Evolutionary conservation across 2,888 invertebrate species (phyloP).

Genomic region (Athalia rosae): DNA sequence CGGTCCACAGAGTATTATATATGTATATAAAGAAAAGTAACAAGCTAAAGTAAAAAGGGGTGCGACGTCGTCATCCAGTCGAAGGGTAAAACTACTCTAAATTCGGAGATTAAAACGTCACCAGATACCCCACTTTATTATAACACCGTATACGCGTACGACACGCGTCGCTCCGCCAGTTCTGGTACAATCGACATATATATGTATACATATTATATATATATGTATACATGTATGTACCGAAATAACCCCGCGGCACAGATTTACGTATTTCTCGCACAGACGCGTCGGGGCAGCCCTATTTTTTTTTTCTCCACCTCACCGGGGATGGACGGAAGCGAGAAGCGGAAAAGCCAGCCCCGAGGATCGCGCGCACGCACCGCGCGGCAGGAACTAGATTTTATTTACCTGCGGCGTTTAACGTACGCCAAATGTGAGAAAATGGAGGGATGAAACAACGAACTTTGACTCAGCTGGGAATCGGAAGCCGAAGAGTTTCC

Average conservation of each 20-base stretch:
- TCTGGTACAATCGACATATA: constrained; percentile 10
- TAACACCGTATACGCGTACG: background rate
- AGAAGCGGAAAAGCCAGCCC: no score
- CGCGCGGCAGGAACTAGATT: no score
- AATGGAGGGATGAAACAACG: no score
- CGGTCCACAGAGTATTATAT: background rate
- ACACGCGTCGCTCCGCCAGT: constrained; percentile 15
- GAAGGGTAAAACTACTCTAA: constrained; percentile 19
- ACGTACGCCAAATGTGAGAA: no score
- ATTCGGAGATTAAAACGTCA: constrained; percentile 43
- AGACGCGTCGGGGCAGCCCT: no score
- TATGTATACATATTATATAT: background rate
- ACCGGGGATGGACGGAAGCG: no score
- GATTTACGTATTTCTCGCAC: no score
- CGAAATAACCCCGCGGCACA: background rate
- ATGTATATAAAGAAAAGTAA: constrained; percentile 53
- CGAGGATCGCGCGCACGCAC: no score
- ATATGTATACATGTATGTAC: background rate
- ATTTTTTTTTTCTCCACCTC: no score
- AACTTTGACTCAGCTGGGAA: no score
- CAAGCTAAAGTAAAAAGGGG: constrained; percentile 48
- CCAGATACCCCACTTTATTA: constrained; percentile 12
- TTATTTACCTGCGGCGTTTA: no score
- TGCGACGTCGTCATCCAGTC: background rate
- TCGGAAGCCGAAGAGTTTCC: no score